A percentile compares a stretch with the other conserved stretches of the same genome.
These are phyloP conservation scores for Mandrillus leucophaeus DNA, from an alignment of 2,113 vertebrate genomes.

Conservation along the genomic window DNA sequence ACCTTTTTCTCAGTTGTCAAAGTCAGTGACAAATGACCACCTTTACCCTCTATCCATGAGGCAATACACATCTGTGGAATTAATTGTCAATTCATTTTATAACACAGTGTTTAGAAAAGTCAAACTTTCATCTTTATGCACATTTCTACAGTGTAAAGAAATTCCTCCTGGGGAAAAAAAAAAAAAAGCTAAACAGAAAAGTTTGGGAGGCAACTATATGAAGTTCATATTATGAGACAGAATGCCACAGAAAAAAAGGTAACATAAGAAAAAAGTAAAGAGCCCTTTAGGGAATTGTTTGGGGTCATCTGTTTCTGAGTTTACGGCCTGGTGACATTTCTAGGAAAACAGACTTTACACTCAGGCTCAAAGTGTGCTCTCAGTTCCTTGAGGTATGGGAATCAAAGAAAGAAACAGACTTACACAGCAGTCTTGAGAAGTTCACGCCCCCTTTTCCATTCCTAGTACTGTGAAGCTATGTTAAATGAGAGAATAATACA, in stretches of 20 bases:
- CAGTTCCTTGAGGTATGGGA: not conserved
- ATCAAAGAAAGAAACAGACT: not conserved
- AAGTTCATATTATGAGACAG: not conserved
- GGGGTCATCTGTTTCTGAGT: not conserved
- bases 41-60: not conserved
- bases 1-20: not conserved
- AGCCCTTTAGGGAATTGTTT: not conserved
- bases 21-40: not conserved
- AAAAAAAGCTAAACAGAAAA: not conserved
- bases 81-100: not conserved
- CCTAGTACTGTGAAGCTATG: not conserved
- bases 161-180: not conserved
- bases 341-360: slow-evolving; percentile 53
- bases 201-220: not conserved
- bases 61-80: not conserved
- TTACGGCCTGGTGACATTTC: slow-evolving; percentile 44
- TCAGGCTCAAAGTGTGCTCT: slow-evolving; percentile 1
- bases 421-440: not conserved
- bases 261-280: not conserved
- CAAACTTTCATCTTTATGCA: not conserved
- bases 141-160: not conserved
- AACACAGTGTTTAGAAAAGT: not conserved
- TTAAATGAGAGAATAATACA: not conserved
- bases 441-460: not conserved
- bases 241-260: not conserved